Percentiles rank a stretch among this genome's conserved stretches.
phyloP scores from a whole-genome alignment of 2,113 vertebrate genomes.

The Alaudala cheleensis region DNA sequence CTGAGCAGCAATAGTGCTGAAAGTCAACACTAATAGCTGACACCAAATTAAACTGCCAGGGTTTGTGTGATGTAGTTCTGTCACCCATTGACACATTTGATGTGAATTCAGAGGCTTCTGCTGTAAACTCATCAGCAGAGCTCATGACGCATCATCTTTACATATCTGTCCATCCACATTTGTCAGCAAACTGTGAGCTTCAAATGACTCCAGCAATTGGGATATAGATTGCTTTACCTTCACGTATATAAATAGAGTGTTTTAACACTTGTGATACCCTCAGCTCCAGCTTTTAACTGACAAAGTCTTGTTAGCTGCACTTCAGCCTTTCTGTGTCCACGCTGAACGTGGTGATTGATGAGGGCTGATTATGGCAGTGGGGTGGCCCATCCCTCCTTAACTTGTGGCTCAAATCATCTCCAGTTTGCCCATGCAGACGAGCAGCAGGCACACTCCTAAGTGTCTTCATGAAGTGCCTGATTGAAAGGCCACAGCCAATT shows the following conservation, averaged over 20 bases:
- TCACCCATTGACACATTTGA: constrained; percentile 73
- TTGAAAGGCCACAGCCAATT: constrained; percentile 57
- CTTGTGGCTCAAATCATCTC: constrained; percentile 13
- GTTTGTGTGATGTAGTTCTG: constrained; percentile 70
- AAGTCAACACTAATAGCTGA: constrained; percentile 76
- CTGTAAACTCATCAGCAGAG: constrained; percentile 70
- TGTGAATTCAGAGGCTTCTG: constrained; percentile 66
- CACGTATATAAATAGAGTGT: constrained; percentile 13
- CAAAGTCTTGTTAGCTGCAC: constrained; percentile 31
- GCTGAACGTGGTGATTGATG: constrained; percentile 2
- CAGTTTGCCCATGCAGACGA: constrained; percentile 47
- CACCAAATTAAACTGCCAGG: constrained; percentile 78
- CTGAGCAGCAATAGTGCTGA: constrained; percentile 48
- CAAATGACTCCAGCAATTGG: constrained; percentile 48
- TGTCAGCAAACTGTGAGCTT: constrained; percentile 54
- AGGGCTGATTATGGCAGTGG: constrained; percentile 24
- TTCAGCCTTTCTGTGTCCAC: background rate
- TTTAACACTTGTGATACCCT: constrained; percentile 53
- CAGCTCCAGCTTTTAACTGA: constrained; percentile 31
- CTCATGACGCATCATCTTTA: constrained; percentile 74
- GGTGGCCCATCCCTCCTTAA: constrained; percentile 14
- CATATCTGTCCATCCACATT: constrained; percentile 70
- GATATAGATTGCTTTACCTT: constrained; percentile 60
- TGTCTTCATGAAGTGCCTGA: constrained; percentile 43
- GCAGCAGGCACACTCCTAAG: constrained; percentile 39